Conservation (phyloP, 2,888 invertebrate genomes). For the Andrena haemorrhoa region DNA sequence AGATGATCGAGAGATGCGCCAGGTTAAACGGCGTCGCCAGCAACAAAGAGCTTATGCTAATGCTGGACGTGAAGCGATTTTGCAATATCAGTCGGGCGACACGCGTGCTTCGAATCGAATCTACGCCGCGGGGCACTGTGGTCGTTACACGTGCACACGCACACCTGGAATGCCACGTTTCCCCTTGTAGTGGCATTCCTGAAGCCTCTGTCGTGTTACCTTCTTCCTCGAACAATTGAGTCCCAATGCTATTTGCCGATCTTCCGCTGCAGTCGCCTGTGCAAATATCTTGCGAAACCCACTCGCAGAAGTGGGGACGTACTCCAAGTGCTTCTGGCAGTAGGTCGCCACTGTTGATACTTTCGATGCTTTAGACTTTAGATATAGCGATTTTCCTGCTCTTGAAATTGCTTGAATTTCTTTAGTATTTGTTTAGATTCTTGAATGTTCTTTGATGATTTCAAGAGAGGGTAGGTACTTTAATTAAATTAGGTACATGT, state of each 20-base stretch:
- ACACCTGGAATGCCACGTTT: slow-evolving; percentile 46
- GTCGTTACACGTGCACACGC: slow-evolving; percentile 36
- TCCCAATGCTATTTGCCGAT: slow-evolving; percentile 52
- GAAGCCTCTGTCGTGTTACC: slow-evolving; percentile 35
- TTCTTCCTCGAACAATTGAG: slow-evolving; percentile 55
- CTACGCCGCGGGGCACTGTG: slow-evolving; percentile 25
- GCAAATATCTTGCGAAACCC: slow-evolving; percentile 33
- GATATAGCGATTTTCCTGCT: neutral
- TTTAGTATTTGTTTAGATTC: too few species aligned
- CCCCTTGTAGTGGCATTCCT: slow-evolving; percentile 45
- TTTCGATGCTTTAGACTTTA: too few species aligned
- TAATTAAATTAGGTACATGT: too few species aligned
- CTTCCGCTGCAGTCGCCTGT: slow-evolving; percentile 3
- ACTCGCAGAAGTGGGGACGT: neutral
- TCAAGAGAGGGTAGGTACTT: too few species aligned
- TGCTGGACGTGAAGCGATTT: slow-evolving; percentile 66
- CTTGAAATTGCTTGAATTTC: neutral
- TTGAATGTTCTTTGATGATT: too few species aligned
- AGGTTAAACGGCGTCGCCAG: slow-evolving; percentile 44
- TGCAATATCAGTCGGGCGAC: slow-evolving; percentile 49
- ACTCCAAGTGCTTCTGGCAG: neutral
- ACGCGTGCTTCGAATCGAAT: slow-evolving; percentile 60
- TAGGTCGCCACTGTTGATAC: neutral
- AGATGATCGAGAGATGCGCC: slow-evolving; percentile 44
- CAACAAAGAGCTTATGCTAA: slow-evolving; percentile 70